Conservation (phyloP, 53 echinoderm and acorn worm genomes). For the Paracentrotus lividus region DNA sequence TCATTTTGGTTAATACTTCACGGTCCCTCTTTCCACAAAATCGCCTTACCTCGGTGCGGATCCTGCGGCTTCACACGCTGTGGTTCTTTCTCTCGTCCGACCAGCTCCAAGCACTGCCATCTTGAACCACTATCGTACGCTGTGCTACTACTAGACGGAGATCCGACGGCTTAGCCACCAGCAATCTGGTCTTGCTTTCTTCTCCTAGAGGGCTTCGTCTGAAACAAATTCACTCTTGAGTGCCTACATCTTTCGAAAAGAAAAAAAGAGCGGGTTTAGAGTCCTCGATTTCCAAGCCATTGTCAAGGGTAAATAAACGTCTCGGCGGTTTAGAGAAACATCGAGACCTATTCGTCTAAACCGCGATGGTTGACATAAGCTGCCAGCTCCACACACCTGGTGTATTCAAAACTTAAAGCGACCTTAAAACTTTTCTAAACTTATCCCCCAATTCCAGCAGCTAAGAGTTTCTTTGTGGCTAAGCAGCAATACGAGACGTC, state of each 20-base stretch:
- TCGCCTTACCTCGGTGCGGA: slow-evolving; percentile 65
- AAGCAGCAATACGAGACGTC: slow-evolving; percentile 71
- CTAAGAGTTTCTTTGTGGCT: slow-evolving; percentile 63
- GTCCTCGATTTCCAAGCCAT: slow-evolving; percentile 56
- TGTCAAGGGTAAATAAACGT: slow-evolving; percentile 72
- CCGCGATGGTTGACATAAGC: slow-evolving; percentile 67
- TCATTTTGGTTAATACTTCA: slow-evolving; percentile 58
- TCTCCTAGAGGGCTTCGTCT: slow-evolving; percentile 49
- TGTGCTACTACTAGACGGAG: neutral
- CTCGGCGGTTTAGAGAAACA: slow-evolving; percentile 50
- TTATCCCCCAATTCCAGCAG: slow-evolving; percentile 34
- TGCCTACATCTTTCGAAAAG: slow-evolving; percentile 10
- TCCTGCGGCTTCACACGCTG: slow-evolving; percentile 39
- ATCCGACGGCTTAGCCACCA: slow-evolving; percentile 57
- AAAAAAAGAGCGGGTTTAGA: neutral
- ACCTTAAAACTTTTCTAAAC: slow-evolving; percentile 51
- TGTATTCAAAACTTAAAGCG: slow-evolving; percentile 56
- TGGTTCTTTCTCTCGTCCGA: slow-evolving; percentile 46
- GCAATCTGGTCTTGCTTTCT: slow-evolving; percentile 49
- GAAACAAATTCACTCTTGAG: slow-evolving; percentile 16
- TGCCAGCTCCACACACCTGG: slow-evolving; percentile 68
- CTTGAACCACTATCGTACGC: slow-evolving; percentile 21
- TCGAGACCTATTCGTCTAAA: slow-evolving; percentile 40
- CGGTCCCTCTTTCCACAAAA: slow-evolving; percentile 53
- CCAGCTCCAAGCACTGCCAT: slow-evolving; percentile 45